phyloP scores from a whole-genome alignment of 1,140 invertebrate species.

The Eubasilissa regina region DNA sequence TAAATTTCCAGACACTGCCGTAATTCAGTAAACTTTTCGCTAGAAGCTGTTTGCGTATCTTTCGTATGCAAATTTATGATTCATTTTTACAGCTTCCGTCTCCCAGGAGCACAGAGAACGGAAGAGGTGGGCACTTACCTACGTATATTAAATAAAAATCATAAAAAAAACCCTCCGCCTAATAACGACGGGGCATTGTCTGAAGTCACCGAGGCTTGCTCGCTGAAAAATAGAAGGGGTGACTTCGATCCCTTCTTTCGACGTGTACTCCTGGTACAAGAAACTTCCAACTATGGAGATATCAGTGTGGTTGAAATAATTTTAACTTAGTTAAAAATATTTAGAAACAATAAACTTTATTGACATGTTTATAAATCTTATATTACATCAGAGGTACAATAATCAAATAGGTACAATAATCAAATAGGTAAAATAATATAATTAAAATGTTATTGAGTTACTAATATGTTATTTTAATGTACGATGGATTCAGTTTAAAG shows the following conservation, averaged over 20 bases:
- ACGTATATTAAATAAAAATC: constrained; percentile 59
- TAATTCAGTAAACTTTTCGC: not conserved
- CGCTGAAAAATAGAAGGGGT: constrained; percentile 56
- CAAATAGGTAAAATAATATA: no score
- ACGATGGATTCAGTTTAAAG: no score
- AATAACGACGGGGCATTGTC: constrained; percentile 56
- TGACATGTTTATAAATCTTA: no score
- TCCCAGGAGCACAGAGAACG: constrained; percentile 30
- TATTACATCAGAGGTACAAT: no score
- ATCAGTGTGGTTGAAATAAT: not conserved
- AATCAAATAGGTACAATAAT: no score
- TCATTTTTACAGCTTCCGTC: constrained; percentile 38
- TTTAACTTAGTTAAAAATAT: no score
- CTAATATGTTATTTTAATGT: no score
- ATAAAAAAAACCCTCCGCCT: constrained; percentile 52
- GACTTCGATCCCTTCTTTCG: constrained; percentile 45
- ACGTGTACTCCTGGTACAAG: not conserved
- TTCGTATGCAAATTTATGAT: constrained; percentile 54
- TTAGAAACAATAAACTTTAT: no score
- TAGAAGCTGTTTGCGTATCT: constrained; percentile 42
- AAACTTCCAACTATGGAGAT: constrained; percentile 21
- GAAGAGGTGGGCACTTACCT: constrained; percentile 43
- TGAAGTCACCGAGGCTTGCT: constrained; percentile 58
- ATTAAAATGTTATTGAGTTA: no score
- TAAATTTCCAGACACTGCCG: no score